These are phyloP conservation scores for Calosoma granatense DNA, from an alignment of 1,140 invertebrate genomes.

Conservation along the genomic window DNA sequence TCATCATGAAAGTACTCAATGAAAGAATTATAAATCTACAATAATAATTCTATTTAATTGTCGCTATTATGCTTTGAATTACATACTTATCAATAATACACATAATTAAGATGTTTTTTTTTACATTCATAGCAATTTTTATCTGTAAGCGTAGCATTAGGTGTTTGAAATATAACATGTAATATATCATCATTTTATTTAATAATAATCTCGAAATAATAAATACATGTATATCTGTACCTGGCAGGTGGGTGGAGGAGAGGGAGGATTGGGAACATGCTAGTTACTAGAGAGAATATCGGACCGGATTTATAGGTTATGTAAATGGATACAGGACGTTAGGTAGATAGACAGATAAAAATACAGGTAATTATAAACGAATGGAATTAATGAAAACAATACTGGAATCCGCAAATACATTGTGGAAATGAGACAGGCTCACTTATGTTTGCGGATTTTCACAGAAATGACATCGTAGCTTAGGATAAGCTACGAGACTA, in stretches of 20 bases:
- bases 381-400: not conserved
- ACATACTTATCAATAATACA: constrained; percentile 9
- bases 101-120: constrained; percentile 2
- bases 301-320: too few species aligned
- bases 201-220: not conserved
- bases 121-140: constrained; percentile 7
- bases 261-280: too few species aligned
- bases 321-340: too few species aligned
- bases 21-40: constrained; percentile 8
- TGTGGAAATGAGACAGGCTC: not conserved
- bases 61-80: constrained; percentile 8
- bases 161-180: constrained; percentile 4
- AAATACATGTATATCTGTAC: too few species aligned
- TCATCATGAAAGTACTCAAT: constrained; percentile 7
- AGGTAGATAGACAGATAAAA: too few species aligned
- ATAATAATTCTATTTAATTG: constrained; percentile 7
- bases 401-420: not conserved
- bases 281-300: too few species aligned
- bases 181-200: not conserved
- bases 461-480: not conserved
- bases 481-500: not conserved
- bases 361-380: not conserved
- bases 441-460: not conserved
- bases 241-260: too few species aligned
- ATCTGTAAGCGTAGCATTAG: constrained; percentile 7